Evolutionary conservation across 2,888 invertebrate genomes (phyloP), one percentile per base, ranked within the genome.

Genomic region (Dromius quadrimaculatus): DNA sequence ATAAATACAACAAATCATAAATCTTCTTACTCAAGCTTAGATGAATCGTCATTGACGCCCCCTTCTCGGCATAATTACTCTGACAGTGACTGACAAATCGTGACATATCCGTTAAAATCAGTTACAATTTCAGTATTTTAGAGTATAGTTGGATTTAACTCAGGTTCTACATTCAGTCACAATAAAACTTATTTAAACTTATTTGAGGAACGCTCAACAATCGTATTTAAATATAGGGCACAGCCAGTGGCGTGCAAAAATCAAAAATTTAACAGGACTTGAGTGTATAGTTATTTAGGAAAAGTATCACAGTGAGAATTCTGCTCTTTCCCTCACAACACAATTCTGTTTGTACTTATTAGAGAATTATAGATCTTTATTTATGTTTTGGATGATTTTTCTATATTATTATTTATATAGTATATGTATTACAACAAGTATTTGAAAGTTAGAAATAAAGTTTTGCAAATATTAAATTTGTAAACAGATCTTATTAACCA

Each of bases 121-220:
- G 32, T 59, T 45, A 68, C 68, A 59, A 20, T 62, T 62, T 23
- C 62, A 62, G 62, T 62, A 62, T 62, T 62, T 32, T 62, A 62
- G 62, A 43, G 19, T 9, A 36, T 50, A 50, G 54, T 45, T 66
- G 47, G 28, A 19, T 64, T 59, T 68, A 68, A 45, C 68, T 68
- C 68, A 68, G 68, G 68, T 68, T 68, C 23, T 59, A 28, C 36
- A 68, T 68, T 45, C 68, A 38, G 66, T 66, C 68, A 59, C 68
- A 66, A 54, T 64, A 64, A 64, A 64, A 23, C 22, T 50, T 8
- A 50, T 50, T 28, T 50, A 50, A 50, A 50, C 22, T 32, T 45
- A 64, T 45, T 63, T 63, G 66, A 38, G 23, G 66, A 23, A 66
- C 66, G 43, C 57, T 65, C 38, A 65, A 65, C 65, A 65, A 65